Conservation (phyloP, 23 tunicate genomes). For the Clavelina lepadiformis region DNA sequence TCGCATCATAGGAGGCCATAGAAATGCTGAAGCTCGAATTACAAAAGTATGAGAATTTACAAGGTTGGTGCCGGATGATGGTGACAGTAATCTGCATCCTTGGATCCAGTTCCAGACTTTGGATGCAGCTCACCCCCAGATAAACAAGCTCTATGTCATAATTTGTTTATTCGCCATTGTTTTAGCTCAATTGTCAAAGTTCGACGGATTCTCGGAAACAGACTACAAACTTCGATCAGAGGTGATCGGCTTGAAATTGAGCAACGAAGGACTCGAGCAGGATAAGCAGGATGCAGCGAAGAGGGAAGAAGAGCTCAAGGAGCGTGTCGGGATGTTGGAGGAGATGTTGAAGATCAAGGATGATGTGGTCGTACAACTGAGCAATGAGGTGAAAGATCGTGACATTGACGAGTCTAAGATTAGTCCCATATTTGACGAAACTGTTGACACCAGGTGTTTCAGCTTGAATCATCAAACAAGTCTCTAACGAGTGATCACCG, state of each 20-base stretch:
- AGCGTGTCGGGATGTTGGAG: conserved; percentile 24
- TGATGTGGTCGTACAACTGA: conserved; percentile 50
- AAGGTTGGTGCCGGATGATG: neutral
- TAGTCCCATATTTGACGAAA: neutral
- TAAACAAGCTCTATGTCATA: neutral
- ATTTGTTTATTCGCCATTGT: neutral
- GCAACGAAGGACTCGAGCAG: conserved; percentile 41
- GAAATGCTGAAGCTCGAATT: conserved; percentile 47
- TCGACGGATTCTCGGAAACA: conserved; percentile 3
- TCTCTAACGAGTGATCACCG: conserved; percentile 9
- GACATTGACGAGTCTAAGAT: neutral
- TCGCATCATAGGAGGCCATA: conserved; percentile 33
- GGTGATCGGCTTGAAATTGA: conserved; percentile 28
- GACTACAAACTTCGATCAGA: conserved; percentile 47
- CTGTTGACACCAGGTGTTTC: conserved; percentile 19
- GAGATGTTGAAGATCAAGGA: conserved; percentile 66
- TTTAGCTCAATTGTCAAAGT: neutral
- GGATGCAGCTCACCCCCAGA: neutral
- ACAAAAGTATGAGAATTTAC: conserved; percentile 6
- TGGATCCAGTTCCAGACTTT: neutral
- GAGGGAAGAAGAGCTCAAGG: conserved; percentile 19
- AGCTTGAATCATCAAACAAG: conserved; percentile 17
- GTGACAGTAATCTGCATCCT: neutral
- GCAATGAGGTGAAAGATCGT: conserved; percentile 32
- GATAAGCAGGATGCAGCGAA: conserved; percentile 5